Conservation (phyloP, 2,797 vertebrate genomes). For the Chanos chanos region DNA sequence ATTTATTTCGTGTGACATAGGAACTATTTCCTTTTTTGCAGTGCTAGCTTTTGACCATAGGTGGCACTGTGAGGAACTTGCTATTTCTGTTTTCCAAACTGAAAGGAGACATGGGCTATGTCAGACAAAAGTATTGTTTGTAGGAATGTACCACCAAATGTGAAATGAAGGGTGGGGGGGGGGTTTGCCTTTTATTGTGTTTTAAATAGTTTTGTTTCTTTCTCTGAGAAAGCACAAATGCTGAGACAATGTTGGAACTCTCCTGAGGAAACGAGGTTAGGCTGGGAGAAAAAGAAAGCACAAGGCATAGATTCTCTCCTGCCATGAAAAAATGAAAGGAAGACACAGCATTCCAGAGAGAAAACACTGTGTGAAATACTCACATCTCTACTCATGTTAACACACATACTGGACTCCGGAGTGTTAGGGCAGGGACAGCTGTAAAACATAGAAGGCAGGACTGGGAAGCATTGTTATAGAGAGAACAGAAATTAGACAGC, state of each 20-base stretch:
- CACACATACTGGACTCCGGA: too few relatives aligned
- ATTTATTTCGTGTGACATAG: background rate
- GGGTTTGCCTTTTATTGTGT: constrained; percentile 42
- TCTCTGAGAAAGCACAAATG: constrained; percentile 63
- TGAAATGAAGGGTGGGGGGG: constrained; percentile 64
- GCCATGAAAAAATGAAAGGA: constrained; percentile 13
- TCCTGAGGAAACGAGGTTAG: background rate
- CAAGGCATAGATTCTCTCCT: constrained; percentile 2
- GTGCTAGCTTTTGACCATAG: constrained; percentile 18
- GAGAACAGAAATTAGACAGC: too few relatives aligned
- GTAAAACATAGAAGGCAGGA: too few relatives aligned
- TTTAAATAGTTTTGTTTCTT: constrained; percentile 26
- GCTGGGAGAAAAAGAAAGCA: constrained; percentile 22
- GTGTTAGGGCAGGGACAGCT: too few relatives aligned
- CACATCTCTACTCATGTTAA: background rate
- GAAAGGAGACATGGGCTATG: background rate
- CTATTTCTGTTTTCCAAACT: background rate
- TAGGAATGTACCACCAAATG: constrained; percentile 76
- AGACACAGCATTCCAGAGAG: constrained; percentile 4
- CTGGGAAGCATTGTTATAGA: too few relatives aligned
- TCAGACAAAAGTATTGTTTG: constrained; percentile 22
- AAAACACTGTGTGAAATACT: constrained; percentile 22
- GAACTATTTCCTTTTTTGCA: background rate
- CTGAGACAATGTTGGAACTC: constrained; percentile 17
- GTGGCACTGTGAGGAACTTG: constrained; percentile 13